These are phyloP conservation scores for Spodoptera exigua DNA, from an alignment of 2,888 invertebrate species.

Conservation along the genomic window DNA sequence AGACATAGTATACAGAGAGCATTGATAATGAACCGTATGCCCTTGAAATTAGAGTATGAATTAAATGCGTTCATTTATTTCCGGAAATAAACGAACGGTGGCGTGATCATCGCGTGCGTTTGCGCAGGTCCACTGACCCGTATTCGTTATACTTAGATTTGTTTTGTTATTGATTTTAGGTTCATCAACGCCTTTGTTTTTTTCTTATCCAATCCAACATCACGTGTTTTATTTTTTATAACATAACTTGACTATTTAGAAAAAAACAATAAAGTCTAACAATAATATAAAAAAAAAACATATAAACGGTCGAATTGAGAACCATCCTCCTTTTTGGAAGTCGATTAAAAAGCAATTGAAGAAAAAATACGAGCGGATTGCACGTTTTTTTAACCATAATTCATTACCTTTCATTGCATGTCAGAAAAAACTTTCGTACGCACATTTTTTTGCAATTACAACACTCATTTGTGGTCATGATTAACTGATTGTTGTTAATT, in stretches of 20 bases:
- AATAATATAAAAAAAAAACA: no score
- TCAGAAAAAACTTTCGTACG: neutral
- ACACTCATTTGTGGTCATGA: neutral
- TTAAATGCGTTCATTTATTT: conserved; percentile 53
- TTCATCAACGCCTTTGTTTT: no score
- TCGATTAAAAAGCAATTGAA: no score
- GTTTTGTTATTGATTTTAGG: conserved; percentile 30
- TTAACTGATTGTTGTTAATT: no score
- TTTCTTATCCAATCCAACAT: no score
- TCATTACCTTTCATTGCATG: conserved; percentile 1
- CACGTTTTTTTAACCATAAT: conserved; percentile 1
- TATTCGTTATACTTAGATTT: conserved; percentile 60
- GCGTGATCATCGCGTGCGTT: conserved; percentile 81
- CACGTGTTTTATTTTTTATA: no score
- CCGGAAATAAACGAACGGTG: conserved; percentile 74
- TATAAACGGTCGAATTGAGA: no score
- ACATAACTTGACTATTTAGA: no score
- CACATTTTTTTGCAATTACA: neutral
- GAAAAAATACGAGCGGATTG: no score
- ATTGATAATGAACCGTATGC: conserved; percentile 50
- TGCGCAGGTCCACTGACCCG: conserved; percentile 81
- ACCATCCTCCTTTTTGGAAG: no score
- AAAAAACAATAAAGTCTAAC: no score
- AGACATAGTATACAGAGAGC: conserved; percentile 24
- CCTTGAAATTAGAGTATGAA: conserved; percentile 64